Base-by-base conservation (phyloP, 2,797 vertebrate genomes). In the Zenarchopterus dispar region DNA sequence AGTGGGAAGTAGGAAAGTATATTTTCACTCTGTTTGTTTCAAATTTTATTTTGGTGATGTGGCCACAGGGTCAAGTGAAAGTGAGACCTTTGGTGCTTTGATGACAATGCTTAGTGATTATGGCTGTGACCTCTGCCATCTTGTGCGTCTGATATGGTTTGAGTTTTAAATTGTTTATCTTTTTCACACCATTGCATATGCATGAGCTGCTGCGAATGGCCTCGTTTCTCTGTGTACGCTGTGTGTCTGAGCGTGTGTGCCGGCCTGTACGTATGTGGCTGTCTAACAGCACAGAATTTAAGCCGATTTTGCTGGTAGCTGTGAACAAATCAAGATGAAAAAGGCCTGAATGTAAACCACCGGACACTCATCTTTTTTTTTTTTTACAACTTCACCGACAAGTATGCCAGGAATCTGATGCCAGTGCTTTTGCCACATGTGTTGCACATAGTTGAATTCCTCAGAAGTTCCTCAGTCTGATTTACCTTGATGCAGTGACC, bases 261-360 rank as follows among this genome's bases (percentile, higher is more conserved):
- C 54, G 44, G 51, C 59, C 6, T 76, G 33, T 64, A 15, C 63
- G 58, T 61, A 61, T 57, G 47, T 64, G 71, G 58, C 57, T 67
- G 61, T 76, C 43, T 62, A 66, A 77, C 2, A 6, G 71, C 65
- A 63, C 59, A 76, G 64, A 66, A 59, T 73, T 10, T 59, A 56
- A 70, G 58, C 58, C 8, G 47, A 57, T 31, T 63, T 62, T 59
- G 49, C 26, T 67, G 11, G 49, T 48, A 54, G 51, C 51, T 75
- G 26, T 41, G 41, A 72, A 77, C 50, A 83, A 67, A 74, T 60
- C 56, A 62, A 78, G 56, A 71, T 48, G 56, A 54, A 77, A 78
- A 84, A 80, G 72, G 70, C 56, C 68, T 85, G 88, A 89, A 90
- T 90, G 88, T 90, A 85, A 78, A 80, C 78, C 59, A 50, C 31